These are phyloP conservation scores for Drosophila burlai DNA, from an alignment of 1,140 invertebrate genomes.

Conservation along the genomic window DNA sequence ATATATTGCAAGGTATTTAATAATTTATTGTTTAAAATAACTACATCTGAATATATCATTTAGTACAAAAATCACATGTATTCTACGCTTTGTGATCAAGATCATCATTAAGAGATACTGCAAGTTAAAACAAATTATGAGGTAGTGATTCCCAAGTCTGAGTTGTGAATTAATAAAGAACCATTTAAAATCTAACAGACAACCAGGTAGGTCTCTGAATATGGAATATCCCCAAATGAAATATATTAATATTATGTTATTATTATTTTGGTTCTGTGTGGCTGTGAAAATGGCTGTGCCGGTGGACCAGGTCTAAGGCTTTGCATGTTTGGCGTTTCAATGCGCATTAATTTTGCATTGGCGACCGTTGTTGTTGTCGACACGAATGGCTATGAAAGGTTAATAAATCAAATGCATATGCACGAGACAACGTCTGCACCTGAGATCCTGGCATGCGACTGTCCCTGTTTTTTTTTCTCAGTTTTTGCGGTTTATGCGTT, in stretches of 20 bases:
- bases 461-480: conserved; percentile 4
- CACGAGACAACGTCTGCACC: conserved; percentile 71
- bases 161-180: not conserved
- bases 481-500: conserved; percentile 63
- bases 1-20: no score
- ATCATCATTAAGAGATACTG: not conserved
- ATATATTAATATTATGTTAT: no score
- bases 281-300: not conserved
- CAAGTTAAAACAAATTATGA: no score
- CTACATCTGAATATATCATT: no score
- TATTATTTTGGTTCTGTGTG: conserved; percentile 13
- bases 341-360: conserved; percentile 78
- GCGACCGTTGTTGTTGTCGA: conserved; percentile 76
- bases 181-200: not conserved
- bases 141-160: not conserved
- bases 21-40: not conserved
- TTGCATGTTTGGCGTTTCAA: conserved; percentile 81
- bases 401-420: conserved; percentile 82
- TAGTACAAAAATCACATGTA: not conserved
- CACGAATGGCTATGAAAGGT: conserved; percentile 82
- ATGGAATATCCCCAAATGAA: not conserved
- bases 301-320: conserved; percentile 32
- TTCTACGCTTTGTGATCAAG: not conserved
- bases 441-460: conserved; percentile 68
- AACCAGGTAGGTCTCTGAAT: not conserved